A percentile compares a stretch with the other conserved stretches of the same genome.
phyloP scores from a whole-genome alignment of 2,888 invertebrate genomes.

The Heliconius ethilla region DNA sequence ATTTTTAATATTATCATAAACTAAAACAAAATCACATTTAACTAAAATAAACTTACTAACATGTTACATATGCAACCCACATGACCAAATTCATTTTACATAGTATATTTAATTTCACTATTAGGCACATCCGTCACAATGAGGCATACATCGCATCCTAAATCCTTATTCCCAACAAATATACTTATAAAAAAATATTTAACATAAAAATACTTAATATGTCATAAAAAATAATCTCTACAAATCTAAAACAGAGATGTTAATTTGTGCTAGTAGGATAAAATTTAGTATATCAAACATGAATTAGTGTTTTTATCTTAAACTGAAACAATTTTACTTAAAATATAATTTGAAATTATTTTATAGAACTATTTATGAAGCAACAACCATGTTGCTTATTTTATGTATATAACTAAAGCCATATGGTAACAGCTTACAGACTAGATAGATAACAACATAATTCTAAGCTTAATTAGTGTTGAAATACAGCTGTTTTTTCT shows the following conservation, averaged over 20 bases:
- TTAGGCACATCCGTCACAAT: conserved; percentile 36
- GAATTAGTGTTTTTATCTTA: background rate
- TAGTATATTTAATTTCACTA: conserved; percentile 16
- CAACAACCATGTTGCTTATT: background rate
- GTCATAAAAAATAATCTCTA: background rate
- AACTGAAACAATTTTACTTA: background rate
- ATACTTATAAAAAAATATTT: conserved; percentile 10
- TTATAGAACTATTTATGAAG: background rate
- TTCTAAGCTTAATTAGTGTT: conserved; percentile 59
- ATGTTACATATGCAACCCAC: conserved; percentile 50
- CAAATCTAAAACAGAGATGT: background rate
- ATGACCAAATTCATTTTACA: conserved; percentile 21
- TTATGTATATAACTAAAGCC: conserved; percentile 55
- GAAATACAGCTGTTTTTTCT: conserved; percentile 93
- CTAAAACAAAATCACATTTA: conserved; percentile 53
- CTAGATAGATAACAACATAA: conserved; percentile 64
- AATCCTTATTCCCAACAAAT: background rate
- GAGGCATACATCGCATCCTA: background rate
- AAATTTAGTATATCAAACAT: background rate
- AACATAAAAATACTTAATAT: conserved; percentile 2
- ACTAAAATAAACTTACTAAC: conserved; percentile 55
- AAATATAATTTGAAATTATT: conserved; percentile 16
- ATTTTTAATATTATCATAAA: conserved; percentile 10
- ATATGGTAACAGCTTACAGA: conserved; percentile 77
- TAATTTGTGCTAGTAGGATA: background rate